A percentile compares a stretch with the other conserved stretches of the same genome.
Conservation (phyloP, 2,113 vertebrate genomes). For the Tachysurus fulvidraco region DNA sequence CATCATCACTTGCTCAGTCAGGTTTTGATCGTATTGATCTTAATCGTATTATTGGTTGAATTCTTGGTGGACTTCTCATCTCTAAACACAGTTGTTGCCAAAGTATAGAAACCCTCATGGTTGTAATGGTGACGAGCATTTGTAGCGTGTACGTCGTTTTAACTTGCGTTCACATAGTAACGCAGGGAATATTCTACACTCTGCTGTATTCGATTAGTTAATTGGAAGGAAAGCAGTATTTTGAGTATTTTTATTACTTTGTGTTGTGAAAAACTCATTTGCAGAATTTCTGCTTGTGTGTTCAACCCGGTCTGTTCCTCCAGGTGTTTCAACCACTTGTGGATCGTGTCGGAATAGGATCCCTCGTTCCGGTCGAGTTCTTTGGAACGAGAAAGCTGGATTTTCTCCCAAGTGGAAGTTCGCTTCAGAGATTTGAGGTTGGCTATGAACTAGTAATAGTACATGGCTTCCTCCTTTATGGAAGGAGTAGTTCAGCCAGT, state of each 20-base stretch:
- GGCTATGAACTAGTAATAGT: neutral
- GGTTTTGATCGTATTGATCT: too few species aligned
- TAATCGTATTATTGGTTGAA: neutral
- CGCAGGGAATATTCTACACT: neutral
- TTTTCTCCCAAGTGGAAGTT: conserved; percentile 86
- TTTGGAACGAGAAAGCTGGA: conserved; percentile 86
- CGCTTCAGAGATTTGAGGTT: conserved; percentile 91
- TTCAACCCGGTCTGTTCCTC: neutral
- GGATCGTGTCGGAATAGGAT: conserved; percentile 90
- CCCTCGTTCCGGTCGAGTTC: conserved; percentile 90
- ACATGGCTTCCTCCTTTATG: conserved; percentile 33
- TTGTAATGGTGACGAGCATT: neutral
- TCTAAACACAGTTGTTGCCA: neutral
- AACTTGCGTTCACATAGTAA: neutral
- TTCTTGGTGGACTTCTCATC: neutral
- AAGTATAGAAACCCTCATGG: neutral
- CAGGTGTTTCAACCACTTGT: conserved; percentile 79
- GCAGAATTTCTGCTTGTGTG: too few species aligned
- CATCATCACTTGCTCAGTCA: too few species aligned
- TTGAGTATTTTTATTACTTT: neutral
- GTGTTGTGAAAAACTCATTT: too few species aligned
- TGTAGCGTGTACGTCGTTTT: neutral
- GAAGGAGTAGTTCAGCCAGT: neutral
- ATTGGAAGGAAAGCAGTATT: neutral
- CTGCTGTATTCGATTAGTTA: neutral